Percentiles rank a stretch among this genome's conserved stretches.
Evolutionary conservation across 1,140 invertebrate genomes (phyloP).

Genomic region (Lucilia cuprina): DNA sequence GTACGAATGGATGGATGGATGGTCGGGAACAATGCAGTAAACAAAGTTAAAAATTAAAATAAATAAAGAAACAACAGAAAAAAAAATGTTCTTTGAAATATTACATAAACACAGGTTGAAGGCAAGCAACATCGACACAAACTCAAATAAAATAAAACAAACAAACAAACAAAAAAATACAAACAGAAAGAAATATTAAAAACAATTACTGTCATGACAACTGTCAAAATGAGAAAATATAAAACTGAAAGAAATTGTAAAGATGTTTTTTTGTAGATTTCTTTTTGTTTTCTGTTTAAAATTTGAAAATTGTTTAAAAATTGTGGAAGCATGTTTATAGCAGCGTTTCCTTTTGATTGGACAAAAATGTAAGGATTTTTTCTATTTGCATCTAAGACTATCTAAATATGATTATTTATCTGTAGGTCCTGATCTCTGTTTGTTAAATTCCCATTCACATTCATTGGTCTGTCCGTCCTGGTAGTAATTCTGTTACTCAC

Average conservation of each 20-base stretch:
- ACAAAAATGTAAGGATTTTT: too few relatives aligned
- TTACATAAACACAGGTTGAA: neutral
- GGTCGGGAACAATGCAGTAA: neutral
- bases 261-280: neutral
- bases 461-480: too few relatives aligned
- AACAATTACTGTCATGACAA: constrained; percentile 12
- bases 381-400: too few relatives aligned
- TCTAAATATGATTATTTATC: too few relatives aligned
- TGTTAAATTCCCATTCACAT: too few relatives aligned
- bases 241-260: neutral
- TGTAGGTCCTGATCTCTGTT: too few relatives aligned
- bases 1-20: neutral
- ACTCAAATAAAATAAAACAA: too few relatives aligned
- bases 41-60: neutral
- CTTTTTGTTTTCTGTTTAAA: too few relatives aligned
- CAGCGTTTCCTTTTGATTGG: too few relatives aligned
- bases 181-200: neutral
- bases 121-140: neutral
- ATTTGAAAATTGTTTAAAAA: too few relatives aligned
- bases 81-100: neutral
- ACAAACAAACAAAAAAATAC: neutral
- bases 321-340: too few relatives aligned
- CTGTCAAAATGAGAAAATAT: neutral
- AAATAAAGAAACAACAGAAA: neutral
- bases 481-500: too few relatives aligned